Conservation (phyloP, 2,113 vertebrate species). For the Alligator sinensis region DNA sequence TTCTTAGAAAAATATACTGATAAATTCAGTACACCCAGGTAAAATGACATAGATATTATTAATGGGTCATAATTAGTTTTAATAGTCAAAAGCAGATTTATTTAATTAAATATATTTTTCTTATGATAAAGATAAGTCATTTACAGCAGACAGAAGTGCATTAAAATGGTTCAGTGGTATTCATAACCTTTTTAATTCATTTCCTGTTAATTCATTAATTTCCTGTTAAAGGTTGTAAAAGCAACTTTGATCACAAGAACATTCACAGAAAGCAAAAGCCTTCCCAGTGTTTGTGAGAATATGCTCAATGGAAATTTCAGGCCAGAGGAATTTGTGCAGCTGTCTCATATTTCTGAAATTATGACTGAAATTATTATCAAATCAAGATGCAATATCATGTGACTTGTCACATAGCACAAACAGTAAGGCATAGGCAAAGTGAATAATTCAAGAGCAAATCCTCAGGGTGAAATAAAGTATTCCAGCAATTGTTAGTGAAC, state of each 20-base stretch:
- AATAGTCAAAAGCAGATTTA: not conserved
- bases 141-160: not conserved
- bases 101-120: not conserved
- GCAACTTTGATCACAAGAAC: not conserved
- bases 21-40: not conserved
- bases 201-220: not conserved
- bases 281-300: not conserved
- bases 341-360: not conserved
- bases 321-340: not conserved
- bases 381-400: not conserved
- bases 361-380: not conserved
- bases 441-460: not conserved
- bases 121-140: not conserved
- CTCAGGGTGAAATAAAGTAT: not conserved
- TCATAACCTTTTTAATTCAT: not conserved
- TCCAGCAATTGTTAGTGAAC: not conserved
- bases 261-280: not conserved
- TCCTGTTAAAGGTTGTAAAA: not conserved
- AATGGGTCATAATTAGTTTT: not conserved
- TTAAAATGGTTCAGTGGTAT: not conserved
- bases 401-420: not conserved
- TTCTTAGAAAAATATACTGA: not conserved
- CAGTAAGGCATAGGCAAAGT: not conserved
- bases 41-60: not conserved
- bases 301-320: not conserved